Base-by-base conservation (phyloP, 2,888 invertebrate species). In the Diloba caeruleocephala region DNA sequence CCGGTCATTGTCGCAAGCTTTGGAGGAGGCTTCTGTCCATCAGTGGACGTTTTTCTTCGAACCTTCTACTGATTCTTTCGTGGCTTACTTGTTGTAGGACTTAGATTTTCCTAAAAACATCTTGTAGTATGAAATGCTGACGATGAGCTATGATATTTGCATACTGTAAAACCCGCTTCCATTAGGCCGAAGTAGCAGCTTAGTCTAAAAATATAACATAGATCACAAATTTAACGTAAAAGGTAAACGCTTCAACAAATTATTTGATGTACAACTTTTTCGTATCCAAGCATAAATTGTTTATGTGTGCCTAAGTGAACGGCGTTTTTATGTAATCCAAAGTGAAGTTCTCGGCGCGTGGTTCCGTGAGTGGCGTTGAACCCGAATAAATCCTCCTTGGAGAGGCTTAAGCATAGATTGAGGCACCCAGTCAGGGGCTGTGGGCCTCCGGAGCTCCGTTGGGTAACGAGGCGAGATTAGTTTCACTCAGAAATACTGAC, bases 251-350 rank as follows among this genome's bases (percentile, higher is more conserved):
- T 36, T 33, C 33, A 43, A 53, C 68, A 60, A 62, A 62, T 67
- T 29, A 44, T 55, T 46, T 53, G 43, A 48, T 42, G 21, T 21
- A 55, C 52, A 68, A 72, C 43, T 55, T 65, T 56, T 69, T 51
- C 44, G 29, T 51, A 46, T 23, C 26, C 21, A 37, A 52, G 52
- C 61, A 52, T 60, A 70, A 61, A 65, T 55, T 61, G 66, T 69
- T 61, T 56, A 53, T 52, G 49, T 56, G 46, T 56, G 41, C 58
- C 52, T 65, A 62, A 50, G 56, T 64, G 39, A 38, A 58, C 52
- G 39, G 61, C 55, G 36, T 62, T 73, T 70, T 59, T 70, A 60
- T 70, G 50, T 70, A 66, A 73, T 57, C 58, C 56, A 32, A 31
- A 49, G 69, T 37, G 42, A 49, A 48, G 55, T 56, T 36, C 29